phyloP scores from a whole-genome alignment of 2,797 vertebrate genomes.

The Melanotaenia nigrans region DNA sequence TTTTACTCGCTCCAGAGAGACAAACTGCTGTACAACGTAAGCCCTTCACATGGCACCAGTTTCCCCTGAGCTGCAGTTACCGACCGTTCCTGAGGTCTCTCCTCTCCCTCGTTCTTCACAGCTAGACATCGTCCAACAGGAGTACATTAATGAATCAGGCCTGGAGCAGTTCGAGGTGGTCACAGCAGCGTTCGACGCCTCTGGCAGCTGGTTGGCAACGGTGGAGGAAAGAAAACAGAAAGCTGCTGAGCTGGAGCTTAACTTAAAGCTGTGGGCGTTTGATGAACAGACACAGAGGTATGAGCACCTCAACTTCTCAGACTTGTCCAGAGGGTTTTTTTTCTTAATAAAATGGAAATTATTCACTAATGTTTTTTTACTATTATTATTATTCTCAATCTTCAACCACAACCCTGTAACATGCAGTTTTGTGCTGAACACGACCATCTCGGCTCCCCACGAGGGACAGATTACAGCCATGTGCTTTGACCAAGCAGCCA shows the following conservation, averaged over 20 bases:
- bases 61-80: neutral
- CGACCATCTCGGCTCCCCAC: constrained; percentile 89
- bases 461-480: constrained; percentile 86
- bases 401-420: neutral
- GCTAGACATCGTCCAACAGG: constrained; percentile 96
- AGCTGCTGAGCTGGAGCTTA: constrained; percentile 82
- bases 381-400: neutral
- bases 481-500: constrained; percentile 84
- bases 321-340: neutral
- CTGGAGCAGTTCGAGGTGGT: constrained; percentile 89
- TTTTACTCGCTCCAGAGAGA: constrained; percentile 94
- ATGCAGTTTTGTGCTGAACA: constrained; percentile 91
- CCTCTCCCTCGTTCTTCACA: constrained; percentile 59
- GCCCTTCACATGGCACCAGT: constrained; percentile 29
- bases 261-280: constrained; percentile 91
- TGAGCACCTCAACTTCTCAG: too few species aligned
- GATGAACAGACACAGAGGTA: constrained; percentile 90
- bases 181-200: constrained; percentile 83
- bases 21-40: constrained; percentile 94
- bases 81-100: neutral
- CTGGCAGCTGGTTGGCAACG: constrained; percentile 90
- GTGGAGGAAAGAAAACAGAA: constrained; percentile 89
- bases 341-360: neutral
- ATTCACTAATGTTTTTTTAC: too few species aligned
- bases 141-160: constrained; percentile 88